Evolutionary conservation across 2,888 invertebrate species (phyloP), one percentile per base, ranked within the genome.

Genomic region (Limnephilus auricula): DNA sequence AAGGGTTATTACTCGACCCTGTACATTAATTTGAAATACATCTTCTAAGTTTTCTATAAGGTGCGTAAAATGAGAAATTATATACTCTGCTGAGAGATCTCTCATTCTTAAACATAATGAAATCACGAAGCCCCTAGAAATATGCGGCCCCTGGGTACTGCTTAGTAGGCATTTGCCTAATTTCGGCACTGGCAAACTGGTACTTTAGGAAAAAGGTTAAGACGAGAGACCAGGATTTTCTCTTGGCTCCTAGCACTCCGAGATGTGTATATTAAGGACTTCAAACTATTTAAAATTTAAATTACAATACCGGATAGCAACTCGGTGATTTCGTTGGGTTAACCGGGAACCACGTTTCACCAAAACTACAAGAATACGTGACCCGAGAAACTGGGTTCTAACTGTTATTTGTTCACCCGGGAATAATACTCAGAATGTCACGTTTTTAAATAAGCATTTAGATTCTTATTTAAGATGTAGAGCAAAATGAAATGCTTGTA

Each of bases 351-450:
- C 65, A 65, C 65, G 65, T 65, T 65, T 65, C 65, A 25, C 65
- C 65, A 65, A 65, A 65, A 65, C 65, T 65, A 65, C 65, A 65
- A 25, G 65, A 65, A 65, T 65, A 65, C 65, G 65, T 65, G 65
- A 65, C 65, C 65, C 65, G 6, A 65, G 65, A 65, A 65, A 65
- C 65, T 9, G 65, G n/a, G 65, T 6, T 65, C 25, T 65, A n/a
- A 65, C 65, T 65, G 65, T 65, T 65, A 65, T 65, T 65, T 65
- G 65, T 65, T 65, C n/a, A 65, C 65, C 65, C 65, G 65, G 65
- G 65, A 65, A 65, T 65, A 65, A 65, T 25, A 65, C 25, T 65
- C 65, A n/a, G 65, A 65, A 65, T 65, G 65, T 65, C 65, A 65
- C 65, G 65, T 65, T 65, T 65, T 65, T 65, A 65, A 65, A n/a